phyloP scores from a whole-genome alignment of 2,113 vertebrate genomes.

The Pungitius pungitius region DNA sequence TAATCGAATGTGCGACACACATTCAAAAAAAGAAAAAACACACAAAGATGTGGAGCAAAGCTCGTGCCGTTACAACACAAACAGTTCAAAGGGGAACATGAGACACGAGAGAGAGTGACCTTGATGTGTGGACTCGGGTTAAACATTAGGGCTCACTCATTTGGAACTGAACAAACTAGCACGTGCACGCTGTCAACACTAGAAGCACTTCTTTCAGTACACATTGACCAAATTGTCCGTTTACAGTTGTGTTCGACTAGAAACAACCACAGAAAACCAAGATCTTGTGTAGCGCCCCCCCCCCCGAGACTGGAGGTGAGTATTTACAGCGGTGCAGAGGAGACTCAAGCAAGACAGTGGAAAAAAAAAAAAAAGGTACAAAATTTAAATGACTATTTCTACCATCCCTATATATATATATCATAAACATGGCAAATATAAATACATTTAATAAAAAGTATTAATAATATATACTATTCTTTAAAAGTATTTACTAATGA shows the following conservation, averaged over 20 bases:
- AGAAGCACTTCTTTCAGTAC: conserved; percentile 39
- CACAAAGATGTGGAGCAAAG: background rate
- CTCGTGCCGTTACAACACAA: background rate
- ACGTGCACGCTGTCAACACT: conserved; percentile 24
- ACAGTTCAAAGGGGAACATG: conserved; percentile 13
- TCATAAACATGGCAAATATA: background rate
- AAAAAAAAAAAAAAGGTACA: background rate
- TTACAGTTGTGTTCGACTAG: conserved; percentile 29
- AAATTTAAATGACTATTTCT: background rate
- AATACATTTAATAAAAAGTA: no score
- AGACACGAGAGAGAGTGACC: conserved; percentile 29
- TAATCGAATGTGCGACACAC: background rate
- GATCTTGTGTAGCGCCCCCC: background rate
- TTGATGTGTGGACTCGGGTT: conserved; percentile 61
- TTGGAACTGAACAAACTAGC: conserved; percentile 47
- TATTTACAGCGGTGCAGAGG: conserved; percentile 1
- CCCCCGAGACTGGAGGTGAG: no score
- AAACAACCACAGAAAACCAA: conserved; percentile 1
- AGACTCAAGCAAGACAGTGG: background rate
- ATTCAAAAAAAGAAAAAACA: conserved; percentile 13
- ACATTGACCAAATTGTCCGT: conserved; percentile 46
- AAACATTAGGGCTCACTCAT: conserved; percentile 53
- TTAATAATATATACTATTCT: no score
- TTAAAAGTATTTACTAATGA: no score
- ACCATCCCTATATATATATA: background rate